phyloP scores from a whole-genome alignment of 2,888 invertebrate genomes.

The Papilio demoleus region DNA sequence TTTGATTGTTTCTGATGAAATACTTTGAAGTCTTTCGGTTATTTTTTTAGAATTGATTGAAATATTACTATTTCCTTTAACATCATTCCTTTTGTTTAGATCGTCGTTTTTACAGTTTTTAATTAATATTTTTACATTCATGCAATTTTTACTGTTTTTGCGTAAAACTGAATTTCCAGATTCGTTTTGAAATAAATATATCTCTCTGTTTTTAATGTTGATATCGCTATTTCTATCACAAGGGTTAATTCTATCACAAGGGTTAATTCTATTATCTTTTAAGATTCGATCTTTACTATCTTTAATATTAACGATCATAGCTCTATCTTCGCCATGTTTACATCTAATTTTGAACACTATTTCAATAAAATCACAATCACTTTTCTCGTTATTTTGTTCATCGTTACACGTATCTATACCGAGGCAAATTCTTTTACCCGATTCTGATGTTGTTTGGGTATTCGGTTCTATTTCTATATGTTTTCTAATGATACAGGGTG shows the following conservation, averaged over 20 bases:
- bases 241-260: conserved; percentile 41
- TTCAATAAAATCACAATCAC: conserved; percentile 63
- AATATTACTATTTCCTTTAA: conserved; percentile 51
- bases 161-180: conserved; percentile 45
- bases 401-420: conserved; percentile 45
- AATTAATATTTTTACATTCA: conserved; percentile 67
- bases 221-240: conserved; percentile 42
- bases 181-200: conserved; percentile 54
- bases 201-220: conserved; percentile 48
- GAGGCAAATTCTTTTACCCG: conserved; percentile 47
- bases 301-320: conserved; percentile 56
- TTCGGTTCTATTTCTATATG: conserved; percentile 55
- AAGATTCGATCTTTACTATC: conserved; percentile 48
- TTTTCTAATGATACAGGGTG: conserved; percentile 45
- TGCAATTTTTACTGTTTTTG: conserved; percentile 58
- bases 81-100: conserved; percentile 27
- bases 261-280: conserved; percentile 42
- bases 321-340: conserved; percentile 60
- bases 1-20: conserved; percentile 11
- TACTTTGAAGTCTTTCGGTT: conserved; percentile 57
- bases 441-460: conserved; percentile 53
- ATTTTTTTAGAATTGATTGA: conserved; percentile 54
- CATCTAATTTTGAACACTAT: conserved; percentile 68
- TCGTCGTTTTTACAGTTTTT: conserved; percentile 59
- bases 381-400: conserved; percentile 53